Conservation (phyloP, 2,888 invertebrate genomes). For the Linnaemya tessellans region DNA sequence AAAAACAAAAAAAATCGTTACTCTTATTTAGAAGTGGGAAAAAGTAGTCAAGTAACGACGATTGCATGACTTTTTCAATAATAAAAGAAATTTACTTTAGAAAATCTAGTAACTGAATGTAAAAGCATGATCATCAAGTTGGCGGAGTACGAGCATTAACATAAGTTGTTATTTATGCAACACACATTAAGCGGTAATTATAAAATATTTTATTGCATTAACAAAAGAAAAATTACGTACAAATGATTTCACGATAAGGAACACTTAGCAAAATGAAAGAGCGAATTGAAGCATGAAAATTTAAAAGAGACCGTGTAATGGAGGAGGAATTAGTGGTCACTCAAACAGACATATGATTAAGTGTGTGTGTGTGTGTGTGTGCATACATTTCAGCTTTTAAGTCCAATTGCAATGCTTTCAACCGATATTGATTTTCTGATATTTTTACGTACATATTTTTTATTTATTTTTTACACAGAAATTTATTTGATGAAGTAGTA, state of each 20-base stretch:
- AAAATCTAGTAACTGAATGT: background rate
- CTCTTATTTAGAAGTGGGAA: slow-evolving; percentile 27
- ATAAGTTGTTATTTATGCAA: slow-evolving; percentile 51
- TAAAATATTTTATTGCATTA: slow-evolving; percentile 37
- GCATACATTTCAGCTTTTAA: too few relatives aligned
- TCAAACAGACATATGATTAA: too few relatives aligned
- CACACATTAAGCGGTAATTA: slow-evolving; percentile 53
- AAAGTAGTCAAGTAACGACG: slow-evolving; percentile 30
- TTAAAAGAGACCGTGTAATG: background rate
- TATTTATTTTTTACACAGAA: too few relatives aligned
- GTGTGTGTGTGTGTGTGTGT: too few relatives aligned
- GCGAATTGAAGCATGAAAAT: background rate
- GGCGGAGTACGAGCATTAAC: slow-evolving; percentile 25
- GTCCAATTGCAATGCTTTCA: too few relatives aligned
- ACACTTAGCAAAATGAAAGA: slow-evolving; percentile 4
- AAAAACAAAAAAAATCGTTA: slow-evolving; percentile 33
- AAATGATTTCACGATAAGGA: slow-evolving; percentile 12
- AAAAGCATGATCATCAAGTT: slow-evolving; percentile 15
- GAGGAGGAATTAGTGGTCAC: too few relatives aligned
- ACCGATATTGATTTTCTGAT: too few relatives aligned
- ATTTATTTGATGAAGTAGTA: too few relatives aligned
- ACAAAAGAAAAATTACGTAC: slow-evolving; percentile 11
- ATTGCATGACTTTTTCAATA: slow-evolving; percentile 60
- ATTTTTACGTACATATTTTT: too few relatives aligned
- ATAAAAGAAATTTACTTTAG: slow-evolving; percentile 19